These are phyloP conservation scores for Passerina amoena DNA, from an alignment of 2,113 vertebrate species.

Conservation along the genomic window DNA sequence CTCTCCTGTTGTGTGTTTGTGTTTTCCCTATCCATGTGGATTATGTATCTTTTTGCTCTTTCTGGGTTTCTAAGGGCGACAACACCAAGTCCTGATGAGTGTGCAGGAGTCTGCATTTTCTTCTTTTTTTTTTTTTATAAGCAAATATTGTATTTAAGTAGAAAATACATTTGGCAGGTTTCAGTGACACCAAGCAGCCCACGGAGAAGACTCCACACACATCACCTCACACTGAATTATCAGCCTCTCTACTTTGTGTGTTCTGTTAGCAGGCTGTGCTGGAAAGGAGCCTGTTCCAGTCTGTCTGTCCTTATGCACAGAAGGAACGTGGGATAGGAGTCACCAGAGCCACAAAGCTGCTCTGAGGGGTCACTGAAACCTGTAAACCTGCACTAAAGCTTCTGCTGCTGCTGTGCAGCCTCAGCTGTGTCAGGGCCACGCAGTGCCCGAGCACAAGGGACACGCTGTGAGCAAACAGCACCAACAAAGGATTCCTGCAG, in stretches of 20 bases:
- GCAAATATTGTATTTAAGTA: not conserved
- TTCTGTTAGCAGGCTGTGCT: not conserved
- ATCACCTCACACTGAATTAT: not conserved
- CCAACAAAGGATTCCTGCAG: not conserved
- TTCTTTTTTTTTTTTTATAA: not conserved
- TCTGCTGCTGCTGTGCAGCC: not conserved
- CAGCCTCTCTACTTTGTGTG: not conserved
- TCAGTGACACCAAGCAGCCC: not conserved
- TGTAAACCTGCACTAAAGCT: not conserved
- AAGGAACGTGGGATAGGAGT: not conserved
- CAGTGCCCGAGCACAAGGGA: not conserved
- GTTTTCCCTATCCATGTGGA: not conserved
- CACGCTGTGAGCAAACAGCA: not conserved
- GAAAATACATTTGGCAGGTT: not conserved
- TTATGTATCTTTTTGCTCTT: accelerated
- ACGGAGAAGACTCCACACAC: not conserved
- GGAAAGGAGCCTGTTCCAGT: not conserved
- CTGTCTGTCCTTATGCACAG: not conserved
- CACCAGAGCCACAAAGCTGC: not conserved
- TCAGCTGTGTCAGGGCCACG: not conserved
- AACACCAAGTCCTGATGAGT: not conserved
- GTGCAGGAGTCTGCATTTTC: not conserved
- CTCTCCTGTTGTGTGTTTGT: not conserved
- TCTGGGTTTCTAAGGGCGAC: not conserved
- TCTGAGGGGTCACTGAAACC: not conserved